Percentiles rank a stretch among this genome's conserved stretches.
Evolutionary conservation across 2,888 invertebrate species (phyloP).

Genomic region (Altica lythri): DNA sequence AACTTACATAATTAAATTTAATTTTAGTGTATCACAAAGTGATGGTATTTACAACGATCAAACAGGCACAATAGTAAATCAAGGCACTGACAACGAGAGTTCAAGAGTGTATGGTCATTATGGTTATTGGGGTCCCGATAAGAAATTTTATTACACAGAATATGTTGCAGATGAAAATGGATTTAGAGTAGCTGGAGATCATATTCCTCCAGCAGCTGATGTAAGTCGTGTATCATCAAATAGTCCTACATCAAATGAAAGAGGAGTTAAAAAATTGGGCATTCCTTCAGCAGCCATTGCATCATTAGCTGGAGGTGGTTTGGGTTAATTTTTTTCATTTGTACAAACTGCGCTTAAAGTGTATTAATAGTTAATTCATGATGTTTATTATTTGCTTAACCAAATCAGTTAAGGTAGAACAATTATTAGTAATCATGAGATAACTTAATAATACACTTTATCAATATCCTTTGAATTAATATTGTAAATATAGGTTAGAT

Average conservation of each 20-base stretch:
- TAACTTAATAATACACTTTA: no score
- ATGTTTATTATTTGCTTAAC: no score
- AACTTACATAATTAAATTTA: no score
- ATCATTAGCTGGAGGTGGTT: constrained; percentile 49
- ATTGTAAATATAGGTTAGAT: no score
- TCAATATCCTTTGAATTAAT: no score
- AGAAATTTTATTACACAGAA: constrained; percentile 59
- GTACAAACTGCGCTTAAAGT: no score
- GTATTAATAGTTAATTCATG: no score
- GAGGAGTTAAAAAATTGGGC: constrained; percentile 45
- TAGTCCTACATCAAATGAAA: no score
- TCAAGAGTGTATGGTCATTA: constrained; percentile 62
- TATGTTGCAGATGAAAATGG: constrained; percentile 65
- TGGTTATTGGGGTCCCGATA: constrained; percentile 62
- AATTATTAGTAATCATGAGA: no score
- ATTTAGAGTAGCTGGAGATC: constrained; percentile 55
- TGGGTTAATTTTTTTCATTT: constrained; percentile 41
- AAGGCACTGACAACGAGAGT: constrained; percentile 58
- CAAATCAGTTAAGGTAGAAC: no score
- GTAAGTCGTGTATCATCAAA: no score
- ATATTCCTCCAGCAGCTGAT: constrained; percentile 47
- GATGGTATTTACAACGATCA: constrained; percentile 64
- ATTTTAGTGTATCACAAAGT: constrained; percentile 52
- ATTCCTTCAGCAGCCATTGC: constrained; percentile 51
- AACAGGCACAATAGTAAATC: constrained; percentile 56